Evolutionary conservation across 2,888 invertebrate species (phyloP).

Genomic region (Oscheius onirici): DNA sequence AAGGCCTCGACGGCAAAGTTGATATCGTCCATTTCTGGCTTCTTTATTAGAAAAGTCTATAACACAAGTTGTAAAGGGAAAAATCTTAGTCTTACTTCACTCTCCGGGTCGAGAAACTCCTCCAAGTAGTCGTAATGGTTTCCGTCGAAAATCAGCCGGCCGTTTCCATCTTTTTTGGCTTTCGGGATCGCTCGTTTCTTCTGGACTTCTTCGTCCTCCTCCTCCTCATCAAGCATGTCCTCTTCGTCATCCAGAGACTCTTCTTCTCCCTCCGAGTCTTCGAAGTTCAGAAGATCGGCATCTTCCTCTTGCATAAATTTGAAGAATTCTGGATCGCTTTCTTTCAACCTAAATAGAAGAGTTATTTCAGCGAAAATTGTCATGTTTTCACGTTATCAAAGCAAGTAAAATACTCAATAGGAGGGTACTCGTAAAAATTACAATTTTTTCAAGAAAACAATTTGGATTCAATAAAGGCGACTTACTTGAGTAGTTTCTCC

Average conservation of each 20-base stretch:
- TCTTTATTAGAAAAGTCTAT: conserved; percentile 35
- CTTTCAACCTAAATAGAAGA: conserved; percentile 38
- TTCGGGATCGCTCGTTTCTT: conserved; percentile 44
- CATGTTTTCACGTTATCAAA: too few relatives aligned
- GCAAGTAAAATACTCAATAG: too few relatives aligned
- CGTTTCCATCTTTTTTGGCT: conserved; percentile 41
- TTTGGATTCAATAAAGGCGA: neutral
- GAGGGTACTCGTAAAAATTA: too few relatives aligned
- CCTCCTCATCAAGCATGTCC: conserved; percentile 46
- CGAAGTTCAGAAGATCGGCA: conserved; percentile 65
- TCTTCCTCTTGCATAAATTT: conserved; percentile 67
- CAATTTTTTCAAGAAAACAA: too few relatives aligned
- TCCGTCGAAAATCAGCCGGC: conserved; percentile 55
- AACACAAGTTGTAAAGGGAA: neutral
- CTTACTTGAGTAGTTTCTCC: conserved; percentile 43
- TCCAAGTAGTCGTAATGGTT: conserved; percentile 51
- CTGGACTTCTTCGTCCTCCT: neutral
- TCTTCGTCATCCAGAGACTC: conserved; percentile 52
- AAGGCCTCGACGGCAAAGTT: conserved; percentile 64
- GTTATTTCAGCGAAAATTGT: too few relatives aligned
- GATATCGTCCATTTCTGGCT: conserved; percentile 42
- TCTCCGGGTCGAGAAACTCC: conserved; percentile 36
- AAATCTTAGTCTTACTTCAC: conserved; percentile 32
- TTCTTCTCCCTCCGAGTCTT: conserved; percentile 51
- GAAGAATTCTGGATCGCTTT: conserved; percentile 63